Percentiles rank a stretch among this genome's conserved stretches.
Evolutionary conservation across 1,140 invertebrate species (phyloP).

Genomic region (Camponotus floridanus): DNA sequence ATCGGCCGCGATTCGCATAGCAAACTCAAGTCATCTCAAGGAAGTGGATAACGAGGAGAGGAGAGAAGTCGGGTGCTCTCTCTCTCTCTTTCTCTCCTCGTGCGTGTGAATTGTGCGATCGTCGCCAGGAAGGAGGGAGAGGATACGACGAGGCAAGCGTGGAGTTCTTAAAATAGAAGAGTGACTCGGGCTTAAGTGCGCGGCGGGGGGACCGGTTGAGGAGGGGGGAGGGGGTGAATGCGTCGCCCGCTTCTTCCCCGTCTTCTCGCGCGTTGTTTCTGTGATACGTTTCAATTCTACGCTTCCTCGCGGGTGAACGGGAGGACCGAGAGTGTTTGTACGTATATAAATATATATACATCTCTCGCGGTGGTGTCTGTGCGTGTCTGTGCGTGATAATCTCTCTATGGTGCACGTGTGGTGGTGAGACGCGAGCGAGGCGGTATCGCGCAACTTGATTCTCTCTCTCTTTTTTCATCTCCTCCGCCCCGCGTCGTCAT

Average conservation of each 20-base stretch:
- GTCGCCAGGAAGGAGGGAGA: constrained; percentile 32
- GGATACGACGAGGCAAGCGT: constrained; percentile 65
- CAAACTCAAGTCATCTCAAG: no score
- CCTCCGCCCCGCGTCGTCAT: background rate
- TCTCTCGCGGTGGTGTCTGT: constrained; percentile 27
- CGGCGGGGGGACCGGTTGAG: constrained; percentile 57
- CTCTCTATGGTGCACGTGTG: constrained; percentile 33
- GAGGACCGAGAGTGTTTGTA: background rate
- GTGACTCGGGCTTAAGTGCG: constrained; percentile 70
- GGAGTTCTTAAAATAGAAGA: constrained; percentile 71
- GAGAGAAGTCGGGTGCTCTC: constrained; percentile 62
- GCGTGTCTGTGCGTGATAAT: constrained; percentile 61
- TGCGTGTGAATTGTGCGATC: constrained; percentile 54
- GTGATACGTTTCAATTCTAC: constrained; percentile 69
- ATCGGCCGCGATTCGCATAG: constrained; percentile 84
- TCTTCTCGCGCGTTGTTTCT: constrained; percentile 61
- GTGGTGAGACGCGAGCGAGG: constrained; percentile 22
- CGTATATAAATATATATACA: background rate
- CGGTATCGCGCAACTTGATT: constrained; percentile 19
- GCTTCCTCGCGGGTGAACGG: constrained; percentile 51
- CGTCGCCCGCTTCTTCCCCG: constrained; percentile 41
- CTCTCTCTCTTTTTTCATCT: no score
- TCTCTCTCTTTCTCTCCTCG: constrained; percentile 25
- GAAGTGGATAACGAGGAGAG: constrained; percentile 80
- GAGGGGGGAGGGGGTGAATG: constrained; percentile 55